Percentiles rank a stretch among this genome's conserved stretches.
Evolutionary conservation across 2,113 vertebrate species (phyloP).

Genomic region (Ctenomys sociabilis): DNA sequence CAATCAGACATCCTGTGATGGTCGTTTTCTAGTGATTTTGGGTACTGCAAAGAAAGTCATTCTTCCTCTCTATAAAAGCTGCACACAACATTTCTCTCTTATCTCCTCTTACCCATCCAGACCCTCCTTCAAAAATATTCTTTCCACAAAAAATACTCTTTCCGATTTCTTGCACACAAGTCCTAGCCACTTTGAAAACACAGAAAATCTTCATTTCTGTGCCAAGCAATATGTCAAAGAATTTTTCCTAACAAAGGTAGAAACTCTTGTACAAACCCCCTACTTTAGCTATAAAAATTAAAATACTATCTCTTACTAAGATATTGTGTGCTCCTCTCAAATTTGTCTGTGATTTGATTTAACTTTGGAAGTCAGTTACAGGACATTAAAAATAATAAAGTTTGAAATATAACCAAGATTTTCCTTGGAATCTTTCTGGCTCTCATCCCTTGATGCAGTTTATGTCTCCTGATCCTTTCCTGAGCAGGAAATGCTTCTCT

Average conservation of each 20-base stretch:
- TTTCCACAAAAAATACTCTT: not conserved
- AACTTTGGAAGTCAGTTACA: not conserved
- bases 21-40: not conserved
- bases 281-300: not conserved
- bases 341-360: not conserved
- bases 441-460: not conserved
- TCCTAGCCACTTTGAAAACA: not conserved
- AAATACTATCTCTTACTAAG: not conserved
- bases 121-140: not conserved
- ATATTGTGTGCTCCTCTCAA: not conserved
- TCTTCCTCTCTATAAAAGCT: not conserved
- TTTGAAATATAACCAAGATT: not conserved
- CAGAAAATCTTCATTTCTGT: not conserved
- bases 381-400: not conserved
- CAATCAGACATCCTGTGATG: not conserved
- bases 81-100: not conserved
- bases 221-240: not conserved
- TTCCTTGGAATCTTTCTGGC: not conserved
- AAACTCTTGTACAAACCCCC: not conserved
- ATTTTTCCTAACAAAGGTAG: not conserved
- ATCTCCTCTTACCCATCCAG: not conserved
- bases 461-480: not conserved
- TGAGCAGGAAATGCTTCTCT: not conserved
- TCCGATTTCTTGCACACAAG: not conserved
- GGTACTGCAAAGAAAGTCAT: not conserved